Base-by-base conservation (phyloP, 1,140 invertebrate species). In the Saccostrea glomerata region DNA sequence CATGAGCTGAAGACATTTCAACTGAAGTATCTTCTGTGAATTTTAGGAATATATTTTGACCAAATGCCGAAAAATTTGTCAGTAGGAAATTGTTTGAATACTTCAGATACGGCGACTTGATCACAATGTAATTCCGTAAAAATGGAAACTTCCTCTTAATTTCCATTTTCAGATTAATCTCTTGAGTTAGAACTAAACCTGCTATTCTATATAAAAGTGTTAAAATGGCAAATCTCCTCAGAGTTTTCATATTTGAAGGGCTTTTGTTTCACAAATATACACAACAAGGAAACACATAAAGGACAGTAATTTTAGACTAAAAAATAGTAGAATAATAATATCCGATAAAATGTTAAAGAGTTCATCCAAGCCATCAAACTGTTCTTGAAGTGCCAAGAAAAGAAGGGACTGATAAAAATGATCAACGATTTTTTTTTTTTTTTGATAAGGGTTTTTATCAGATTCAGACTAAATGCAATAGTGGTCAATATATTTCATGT, bases 101-200 rank as follows among this genome's bases (percentile, higher is more conserved):
- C 17, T 30, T 25, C 15, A 77, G 7, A 77, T 36, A 77, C 25
- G 70, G 70, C 2, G 70, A 77, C 23, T 9, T 30, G 25, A 77
- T 77, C 30, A 77, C 30, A 0, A 30, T 77, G 15, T 77, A 77
- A 77, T 77, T 77, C 25, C 70, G 23, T 77, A 77, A 77, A 77
- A 30, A 36, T 3, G 23, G 25, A 30, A 77, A 77, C 30, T 15
- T 12, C 25, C 6, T 36, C 25, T 15, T 23, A 77, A 77, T 77
- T 5, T 25, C 15, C 2, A 3, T 20, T 15, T 77, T 25, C 15
- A 30, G 23, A 36, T 77, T 77, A 77, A 77, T 30, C 11, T 36
- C 25, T 7, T 11, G 15, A 17, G 58, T 63, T 63, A n/a, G 6
- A 63, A 13, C 25, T 30, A 23, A 36, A 25, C 30, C 13, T 13